phyloP scores from a whole-genome alignment of 2,797 vertebrate species.

The Melanotaenia trifasciata region DNA sequence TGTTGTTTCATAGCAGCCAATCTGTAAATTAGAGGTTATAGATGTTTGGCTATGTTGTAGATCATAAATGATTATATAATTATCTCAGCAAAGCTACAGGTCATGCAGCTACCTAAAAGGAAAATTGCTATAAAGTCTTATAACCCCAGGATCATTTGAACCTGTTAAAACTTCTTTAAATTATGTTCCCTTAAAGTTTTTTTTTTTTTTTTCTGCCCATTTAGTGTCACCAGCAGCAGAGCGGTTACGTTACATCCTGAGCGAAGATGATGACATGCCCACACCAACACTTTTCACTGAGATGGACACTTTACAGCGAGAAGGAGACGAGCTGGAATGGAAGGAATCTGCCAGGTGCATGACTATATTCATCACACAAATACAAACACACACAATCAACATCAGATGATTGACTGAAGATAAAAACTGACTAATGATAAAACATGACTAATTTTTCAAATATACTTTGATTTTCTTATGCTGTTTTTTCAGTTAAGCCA shows the following conservation, averaged over 20 bases:
- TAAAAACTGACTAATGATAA: not conserved
- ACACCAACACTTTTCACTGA: conserved; percentile 96
- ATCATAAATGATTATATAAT: too few relatives aligned
- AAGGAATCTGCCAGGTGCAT: conserved; percentile 93
- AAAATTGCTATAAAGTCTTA: too few relatives aligned
- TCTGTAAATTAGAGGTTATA: too few relatives aligned
- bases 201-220: not conserved
- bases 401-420: not conserved
- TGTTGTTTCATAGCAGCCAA: too few relatives aligned
- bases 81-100: too few relatives aligned
- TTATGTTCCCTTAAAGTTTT: not conserved
- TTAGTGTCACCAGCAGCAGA: conserved; percentile 91
- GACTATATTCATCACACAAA: not conserved
- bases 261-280: conserved; percentile 89
- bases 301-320: conserved; percentile 94
- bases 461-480: too few relatives aligned
- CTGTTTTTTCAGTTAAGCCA: not conserved
- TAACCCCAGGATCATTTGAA: not conserved
- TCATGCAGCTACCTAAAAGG: too few relatives aligned
- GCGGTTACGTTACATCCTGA: conserved; percentile 91
- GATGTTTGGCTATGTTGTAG: too few relatives aligned
- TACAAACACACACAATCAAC: not conserved
- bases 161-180: not conserved
- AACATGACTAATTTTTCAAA: not conserved
- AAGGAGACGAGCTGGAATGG: conserved; percentile 95